Conservation (phyloP, 2,888 invertebrate species). For the Rhagium mordax region DNA sequence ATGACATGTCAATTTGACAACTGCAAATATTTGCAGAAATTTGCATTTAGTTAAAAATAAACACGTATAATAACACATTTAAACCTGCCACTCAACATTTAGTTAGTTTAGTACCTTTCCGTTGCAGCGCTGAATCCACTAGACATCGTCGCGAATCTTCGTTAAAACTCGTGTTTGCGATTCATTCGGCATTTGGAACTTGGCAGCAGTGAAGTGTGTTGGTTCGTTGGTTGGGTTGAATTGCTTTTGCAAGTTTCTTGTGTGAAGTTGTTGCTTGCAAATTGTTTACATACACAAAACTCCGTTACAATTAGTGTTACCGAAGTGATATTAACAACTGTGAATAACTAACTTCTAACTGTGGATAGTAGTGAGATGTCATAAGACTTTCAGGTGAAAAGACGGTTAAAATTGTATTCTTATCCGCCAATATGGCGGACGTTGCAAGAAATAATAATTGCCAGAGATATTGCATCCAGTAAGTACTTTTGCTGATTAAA, state of each 20-base stretch:
- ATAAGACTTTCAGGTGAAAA: constrained; percentile 25
- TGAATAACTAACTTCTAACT: not conserved
- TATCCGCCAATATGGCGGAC: constrained; percentile 51
- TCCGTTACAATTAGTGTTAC: not conserved
- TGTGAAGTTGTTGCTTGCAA: constrained; percentile 11
- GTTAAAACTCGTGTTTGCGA: not conserved
- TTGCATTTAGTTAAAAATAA: too few species aligned
- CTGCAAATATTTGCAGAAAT: too few species aligned
- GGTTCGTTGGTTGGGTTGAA: constrained; percentile 20
- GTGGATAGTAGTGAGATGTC: constrained; percentile 19
- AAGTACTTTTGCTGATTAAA: constrained; percentile 34
- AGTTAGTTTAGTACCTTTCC: not conserved
- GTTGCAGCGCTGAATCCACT: not conserved
- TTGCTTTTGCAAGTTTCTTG: constrained; percentile 23
- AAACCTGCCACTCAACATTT: too few species aligned
- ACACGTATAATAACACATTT: too few species aligned
- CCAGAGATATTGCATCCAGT: constrained; percentile 46
- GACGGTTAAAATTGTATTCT: constrained; percentile 35
- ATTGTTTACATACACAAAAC: constrained; percentile 18
- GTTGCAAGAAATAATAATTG: constrained; percentile 35
- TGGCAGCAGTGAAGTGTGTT: constrained; percentile 7
- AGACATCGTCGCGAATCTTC: not conserved
- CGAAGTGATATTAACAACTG: not conserved
- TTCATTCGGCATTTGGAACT: not conserved
- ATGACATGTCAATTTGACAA: too few species aligned